Evolutionary conservation across 2,797 vertebrate genomes (phyloP), one percentile per base, ranked within the genome.

Genomic region (Diplodus puntazzo): DNA sequence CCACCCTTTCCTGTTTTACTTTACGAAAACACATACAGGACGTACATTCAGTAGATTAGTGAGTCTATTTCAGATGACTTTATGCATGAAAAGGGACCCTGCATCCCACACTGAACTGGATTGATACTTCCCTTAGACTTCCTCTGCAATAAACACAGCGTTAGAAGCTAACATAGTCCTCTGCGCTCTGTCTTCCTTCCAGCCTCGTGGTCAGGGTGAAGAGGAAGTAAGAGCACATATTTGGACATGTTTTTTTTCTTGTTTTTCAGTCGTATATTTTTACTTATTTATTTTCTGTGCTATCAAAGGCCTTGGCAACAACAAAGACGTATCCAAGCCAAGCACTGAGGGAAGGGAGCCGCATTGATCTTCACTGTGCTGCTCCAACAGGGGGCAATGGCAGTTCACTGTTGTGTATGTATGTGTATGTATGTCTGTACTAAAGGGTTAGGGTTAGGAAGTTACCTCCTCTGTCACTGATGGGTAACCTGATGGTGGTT

Each of bases 301-400:
- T 42, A 21, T 46, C n/a, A 57, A 27, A 53, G 13, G 4, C 5
- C 21, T 18, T 42, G 62, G 70, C 39, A 50, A 20, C 17, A n/a
- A 8, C 17, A 30, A 11, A 48, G 21, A 53, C 13, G 20, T 59
- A 12, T 53, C 30, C 52, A 27, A 23, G 16, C 17, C 52, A 27
- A 23, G 16, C 17, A n/a, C 11, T 0, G 27, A 48, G 27, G 23
- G 16, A 58, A 13, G 14, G 11, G 11, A 70, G 58, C 39, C 55
- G 2, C 21, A 1, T 3, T 43, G 25, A 58, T 55, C 27, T 42
- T 8, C 11, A 0, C 60, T 20, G 5, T 43, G 49, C 11, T 27
- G 27, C 46, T 45, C 86, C 84, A 83, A 60, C 79, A 88, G 82
- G 69, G 80, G 84, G 82, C 78, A 59, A 16, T 14, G 16, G 10